Base-by-base conservation (phyloP, 2,113 vertebrate genomes). In the Archilochus colubris region DNA sequence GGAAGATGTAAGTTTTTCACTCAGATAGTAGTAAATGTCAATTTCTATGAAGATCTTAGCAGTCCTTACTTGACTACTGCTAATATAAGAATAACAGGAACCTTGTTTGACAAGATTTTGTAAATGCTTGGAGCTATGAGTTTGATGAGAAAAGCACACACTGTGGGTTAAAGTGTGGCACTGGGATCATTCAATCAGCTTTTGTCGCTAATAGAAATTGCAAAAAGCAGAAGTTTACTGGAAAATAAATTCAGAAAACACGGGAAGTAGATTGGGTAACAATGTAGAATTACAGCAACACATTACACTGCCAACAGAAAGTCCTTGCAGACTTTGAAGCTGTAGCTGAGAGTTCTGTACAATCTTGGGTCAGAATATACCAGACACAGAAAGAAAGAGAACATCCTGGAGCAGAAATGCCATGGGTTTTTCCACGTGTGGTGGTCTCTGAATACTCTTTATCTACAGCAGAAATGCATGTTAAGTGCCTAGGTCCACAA, bases 361-460 rank as follows among this genome's bases (percentile, higher is more conserved):
- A 51, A 14, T 23, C 3, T 0, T 55, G 53, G 18, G 3, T n/a
- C 46, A 15, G 58, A 21, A 5, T 18, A 21, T 13, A 31, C 4
- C 10, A 53, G 27, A 4, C 20, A 51, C 6, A 61, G 54, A 44
- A 44, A 61, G 40, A 44, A 75, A 67, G 4, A 55, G 33, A 46
- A 22, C 6, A n/a, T 1, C 9, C 3, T 64, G 50, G 10, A 70
- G 58, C 0, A 2, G 31, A 54, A 88, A 63, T 30, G 8, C 2
- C 5, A 6, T 10, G 1, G 2, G 48, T 63, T 21, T 51, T 66
- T 43, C 30, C 44, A 19, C 3, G 2, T 33, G 2, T 66, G 18
- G 8, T 51, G 20, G 22, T 63, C 33, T 75, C 58, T 28, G 24
- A 19, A 25, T 30, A 62, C 14, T 24, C 38, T 67, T 44, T n/a